Evolutionary conservation across 1,140 invertebrate genomes (phyloP).

Genomic region (Aphaenogaster floridana): DNA sequence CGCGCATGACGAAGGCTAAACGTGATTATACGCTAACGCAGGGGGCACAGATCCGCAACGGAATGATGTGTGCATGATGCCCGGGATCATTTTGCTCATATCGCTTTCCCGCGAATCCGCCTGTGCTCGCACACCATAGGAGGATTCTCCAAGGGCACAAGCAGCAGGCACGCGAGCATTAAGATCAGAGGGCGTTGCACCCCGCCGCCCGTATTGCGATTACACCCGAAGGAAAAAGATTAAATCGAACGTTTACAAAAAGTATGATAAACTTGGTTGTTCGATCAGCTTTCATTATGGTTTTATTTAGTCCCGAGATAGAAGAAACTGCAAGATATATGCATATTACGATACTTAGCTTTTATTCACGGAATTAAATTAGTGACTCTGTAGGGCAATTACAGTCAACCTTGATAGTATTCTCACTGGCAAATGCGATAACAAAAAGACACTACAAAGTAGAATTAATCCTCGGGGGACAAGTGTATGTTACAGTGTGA

Average conservation of each 20-base stretch:
- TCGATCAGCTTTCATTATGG: conserved; percentile 1
- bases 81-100: conserved; percentile 7
- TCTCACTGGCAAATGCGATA: background rate
- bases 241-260: conserved; percentile 48
- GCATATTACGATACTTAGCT: conserved; percentile 12
- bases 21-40: conserved; percentile 37
- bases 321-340: conserved; percentile 3
- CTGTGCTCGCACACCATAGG: conserved; percentile 13
- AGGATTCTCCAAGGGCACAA: conserved; percentile 68
- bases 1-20: conserved; percentile 47
- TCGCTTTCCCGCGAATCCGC: conserved; percentile 29
- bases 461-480: conserved; percentile 16
- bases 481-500: background rate
- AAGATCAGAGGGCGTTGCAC: conserved; percentile 69
- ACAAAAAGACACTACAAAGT: background rate
- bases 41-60: conserved; percentile 1
- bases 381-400: conserved; percentile 15
- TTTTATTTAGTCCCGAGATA: conserved; percentile 11
- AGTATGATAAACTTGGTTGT: background rate
- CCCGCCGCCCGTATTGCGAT: background rate
- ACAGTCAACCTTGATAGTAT: conserved; percentile 20
- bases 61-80: conserved; percentile 19
- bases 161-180: conserved; percentile 38
- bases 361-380: conserved; percentile 41
- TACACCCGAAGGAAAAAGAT: background rate